A percentile compares a stretch with the other conserved stretches of the same genome.
These are phyloP conservation scores for Mormyrus hasselquistii DNA, from an alignment of 2,797 vertebrate species.

Conservation along the genomic window DNA sequence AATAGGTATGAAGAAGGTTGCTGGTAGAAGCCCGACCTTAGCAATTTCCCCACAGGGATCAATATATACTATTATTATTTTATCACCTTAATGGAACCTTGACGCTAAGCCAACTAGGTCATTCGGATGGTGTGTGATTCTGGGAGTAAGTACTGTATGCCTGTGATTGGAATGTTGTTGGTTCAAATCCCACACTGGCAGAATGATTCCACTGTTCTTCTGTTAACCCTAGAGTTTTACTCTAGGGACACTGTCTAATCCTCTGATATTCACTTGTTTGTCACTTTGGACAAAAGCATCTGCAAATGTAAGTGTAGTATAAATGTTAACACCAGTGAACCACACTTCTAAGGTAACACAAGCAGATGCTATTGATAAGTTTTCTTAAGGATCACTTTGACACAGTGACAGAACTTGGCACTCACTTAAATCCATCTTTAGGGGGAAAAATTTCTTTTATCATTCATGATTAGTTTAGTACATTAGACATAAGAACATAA, in stretches of 20 bases:
- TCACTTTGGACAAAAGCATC: neutral
- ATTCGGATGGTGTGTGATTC: neutral
- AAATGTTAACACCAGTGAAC: neutral
- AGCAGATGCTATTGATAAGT: neutral
- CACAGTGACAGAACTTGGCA: neutral
- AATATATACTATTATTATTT: neutral
- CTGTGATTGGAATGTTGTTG: neutral
- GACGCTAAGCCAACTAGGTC: neutral
- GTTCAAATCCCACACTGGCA: neutral
- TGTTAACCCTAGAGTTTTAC: neutral
- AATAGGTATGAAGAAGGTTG: neutral
- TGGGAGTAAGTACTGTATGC: neutral
- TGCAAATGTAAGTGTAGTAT: neutral
- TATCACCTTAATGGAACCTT: neutral
- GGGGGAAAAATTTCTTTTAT: neutral
- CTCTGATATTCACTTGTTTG: neutral
- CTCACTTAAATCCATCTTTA: neutral
- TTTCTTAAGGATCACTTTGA: neutral
- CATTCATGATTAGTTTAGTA: neutral
- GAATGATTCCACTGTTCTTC: neutral
- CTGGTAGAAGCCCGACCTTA: neutral
- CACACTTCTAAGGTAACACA: neutral
- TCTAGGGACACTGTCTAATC: neutral
- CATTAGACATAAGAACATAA: neutral
- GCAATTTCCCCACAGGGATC: neutral